Base-by-base conservation (phyloP, 2,888 invertebrate species). In the Phyllotreta striolata region DNA sequence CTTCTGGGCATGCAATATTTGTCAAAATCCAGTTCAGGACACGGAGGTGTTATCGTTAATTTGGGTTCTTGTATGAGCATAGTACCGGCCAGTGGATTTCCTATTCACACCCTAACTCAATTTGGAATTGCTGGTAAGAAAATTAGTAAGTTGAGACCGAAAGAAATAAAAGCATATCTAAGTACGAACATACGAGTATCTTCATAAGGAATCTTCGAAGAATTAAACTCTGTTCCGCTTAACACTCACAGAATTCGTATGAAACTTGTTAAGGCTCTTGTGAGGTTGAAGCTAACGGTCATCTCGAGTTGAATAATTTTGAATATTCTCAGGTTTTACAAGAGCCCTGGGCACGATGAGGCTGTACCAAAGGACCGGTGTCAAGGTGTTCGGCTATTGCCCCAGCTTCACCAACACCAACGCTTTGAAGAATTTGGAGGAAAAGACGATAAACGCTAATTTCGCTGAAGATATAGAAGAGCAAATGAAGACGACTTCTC, bases 31-130 rank as follows among this genome's bases (percentile, higher is more conserved):
- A 83, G 81, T 59, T 83, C 84, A 0, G 86, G 86, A 0, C 78
- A 79, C 35, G 89, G 89, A 10, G 89, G 89, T 0, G 84, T 85
- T 0, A 85, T 90, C 58, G 83, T 89, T 3, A 89, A 90, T 73
- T 77, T 88, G 10, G 84, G 87, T 3, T 88, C 89, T 0, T 84
- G 86, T 35, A 84, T 86, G 64, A 88, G 88, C 0, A 82, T 83
- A 55, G 80, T 82, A 63, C 78, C 85, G 0, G 81, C 84, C 34
- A 83, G 83, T 9, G 85, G 82, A 40, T 76, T 84, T 35, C 87
- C 88, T 0, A 76, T 85, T 35, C 74, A 77, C 84, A 87, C 78
- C 80, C 84, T 71, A 85, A 78, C 79, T 1, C 79, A 79, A 56
- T 73, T 76, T 51, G 79, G 75, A 13, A 72, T 79, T 38, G 71